Evolutionary conservation across 2,113 vertebrate genomes (phyloP).

Genomic region (Halcyon malimbica): DNA sequence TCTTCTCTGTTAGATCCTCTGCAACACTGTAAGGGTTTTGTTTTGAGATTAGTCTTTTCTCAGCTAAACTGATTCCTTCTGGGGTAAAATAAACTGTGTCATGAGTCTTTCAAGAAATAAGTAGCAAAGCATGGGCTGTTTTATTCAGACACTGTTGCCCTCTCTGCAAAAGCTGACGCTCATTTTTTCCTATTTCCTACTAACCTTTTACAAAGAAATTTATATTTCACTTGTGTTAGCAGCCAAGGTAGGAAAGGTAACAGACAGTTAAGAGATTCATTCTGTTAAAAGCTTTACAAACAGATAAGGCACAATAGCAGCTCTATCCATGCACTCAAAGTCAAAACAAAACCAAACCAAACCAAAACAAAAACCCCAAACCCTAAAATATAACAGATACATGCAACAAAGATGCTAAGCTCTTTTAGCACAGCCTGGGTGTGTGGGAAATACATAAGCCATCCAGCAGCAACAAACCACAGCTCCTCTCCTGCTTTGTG

Average conservation of each 20-base stretch:
- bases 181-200: neutral
- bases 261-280: neutral
- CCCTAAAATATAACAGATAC: neutral
- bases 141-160: neutral
- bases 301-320: neutral
- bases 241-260: neutral
- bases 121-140: neutral
- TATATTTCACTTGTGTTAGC: neutral
- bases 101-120: neutral
- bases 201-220: neutral
- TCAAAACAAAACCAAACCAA: neutral
- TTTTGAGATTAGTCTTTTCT: neutral
- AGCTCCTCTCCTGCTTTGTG: neutral
- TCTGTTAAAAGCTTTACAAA: neutral
- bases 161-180: neutral
- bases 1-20: neutral
- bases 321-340: neutral
- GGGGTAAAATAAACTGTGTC: neutral
- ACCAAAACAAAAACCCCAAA: neutral
- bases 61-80: neutral
- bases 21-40: neutral
- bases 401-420: neutral
- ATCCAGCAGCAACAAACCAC: neutral
- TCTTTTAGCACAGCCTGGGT: neutral
- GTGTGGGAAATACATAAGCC: neutral